Evolutionary conservation across 1,140 invertebrate species (phyloP).

Genomic region (Aricia agestis): DNA sequence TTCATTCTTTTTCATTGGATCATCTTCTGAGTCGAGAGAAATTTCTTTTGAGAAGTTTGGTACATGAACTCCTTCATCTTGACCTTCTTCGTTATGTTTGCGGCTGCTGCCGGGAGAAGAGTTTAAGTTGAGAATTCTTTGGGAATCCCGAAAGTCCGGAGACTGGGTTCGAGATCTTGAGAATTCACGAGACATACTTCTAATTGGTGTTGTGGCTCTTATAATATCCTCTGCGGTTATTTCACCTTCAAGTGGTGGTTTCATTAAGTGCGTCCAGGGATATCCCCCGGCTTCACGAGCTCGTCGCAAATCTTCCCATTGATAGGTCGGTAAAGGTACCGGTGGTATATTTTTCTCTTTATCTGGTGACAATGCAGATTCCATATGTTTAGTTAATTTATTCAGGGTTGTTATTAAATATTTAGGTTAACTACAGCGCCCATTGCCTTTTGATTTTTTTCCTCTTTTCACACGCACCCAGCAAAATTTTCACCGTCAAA

Average conservation of each 20-base stretch:
- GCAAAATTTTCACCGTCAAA: slow-evolving; percentile 57
- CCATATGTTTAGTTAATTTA: slow-evolving; percentile 62
- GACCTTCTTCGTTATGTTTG: slow-evolving; percentile 66
- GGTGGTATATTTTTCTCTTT: slow-evolving; percentile 71
- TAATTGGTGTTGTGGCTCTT: slow-evolving; percentile 58
- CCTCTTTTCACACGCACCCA: slow-evolving; percentile 53
- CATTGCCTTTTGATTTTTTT: slow-evolving; percentile 36
- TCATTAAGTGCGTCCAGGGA: slow-evolving; percentile 82
- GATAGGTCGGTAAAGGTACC: slow-evolving; percentile 81
- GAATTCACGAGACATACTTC: slow-evolving; percentile 70
- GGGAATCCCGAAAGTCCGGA: slow-evolving; percentile 46
- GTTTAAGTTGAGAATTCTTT: slow-evolving; percentile 68
- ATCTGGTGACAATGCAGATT: slow-evolving; percentile 73
- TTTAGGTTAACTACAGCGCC: slow-evolving; percentile 33
- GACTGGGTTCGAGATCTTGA: slow-evolving; percentile 65
- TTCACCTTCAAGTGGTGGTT: slow-evolving; percentile 75
- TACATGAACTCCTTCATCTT: slow-evolving; percentile 66
- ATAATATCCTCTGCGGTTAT: slow-evolving; percentile 71
- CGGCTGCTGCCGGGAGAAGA: slow-evolving; percentile 73
- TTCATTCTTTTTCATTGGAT: slow-evolving; percentile 39
- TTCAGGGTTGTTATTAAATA: slow-evolving; percentile 32
- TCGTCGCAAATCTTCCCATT: slow-evolving; percentile 83
- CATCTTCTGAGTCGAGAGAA: slow-evolving; percentile 70
- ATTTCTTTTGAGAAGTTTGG: slow-evolving; percentile 75
- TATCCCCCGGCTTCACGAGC: slow-evolving; percentile 79